Conservation (phyloP, 2,888 invertebrate genomes). For the Scelioninae gen. 1 region DNA sequence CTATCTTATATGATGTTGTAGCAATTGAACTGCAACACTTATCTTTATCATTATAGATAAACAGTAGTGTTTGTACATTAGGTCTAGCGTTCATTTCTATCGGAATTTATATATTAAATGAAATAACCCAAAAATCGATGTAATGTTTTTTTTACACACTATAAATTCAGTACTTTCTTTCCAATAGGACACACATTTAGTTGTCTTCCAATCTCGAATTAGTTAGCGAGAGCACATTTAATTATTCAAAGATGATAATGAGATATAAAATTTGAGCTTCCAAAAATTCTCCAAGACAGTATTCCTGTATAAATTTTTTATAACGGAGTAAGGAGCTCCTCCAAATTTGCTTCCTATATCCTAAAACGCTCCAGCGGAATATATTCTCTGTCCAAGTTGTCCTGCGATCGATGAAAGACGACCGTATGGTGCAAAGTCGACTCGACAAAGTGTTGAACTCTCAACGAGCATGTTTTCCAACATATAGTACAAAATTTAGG, state of each 20-base stretch:
- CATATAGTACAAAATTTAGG: conserved; percentile 32
- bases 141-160: too few relatives aligned
- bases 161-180: conserved; percentile 28
- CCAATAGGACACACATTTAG: background rate
- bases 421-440: conserved; percentile 62
- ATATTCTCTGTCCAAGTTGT: conserved; percentile 66
- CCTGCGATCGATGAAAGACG: conserved; percentile 69
- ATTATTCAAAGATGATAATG: too few relatives aligned
- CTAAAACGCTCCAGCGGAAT: conserved; percentile 53
- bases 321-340: conserved; percentile 27
- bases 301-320: conserved; percentile 29
- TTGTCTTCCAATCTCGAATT: background rate
- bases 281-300: background rate
- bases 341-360: conserved; percentile 52
- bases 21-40: background rate
- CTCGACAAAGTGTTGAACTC: conserved; percentile 62
- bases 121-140: conserved; percentile 21
- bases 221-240: background rate
- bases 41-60: conserved; percentile 5
- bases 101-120: conserved; percentile 27
- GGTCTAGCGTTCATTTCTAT: conserved; percentile 13
- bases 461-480: conserved; percentile 54
- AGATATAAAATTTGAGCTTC: background rate
- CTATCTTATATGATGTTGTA: background rate
- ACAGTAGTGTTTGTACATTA: conserved; percentile 7